These are phyloP conservation scores for Papilio machaon DNA, from an alignment of 1,140 invertebrate species.

Conservation along the genomic window DNA sequence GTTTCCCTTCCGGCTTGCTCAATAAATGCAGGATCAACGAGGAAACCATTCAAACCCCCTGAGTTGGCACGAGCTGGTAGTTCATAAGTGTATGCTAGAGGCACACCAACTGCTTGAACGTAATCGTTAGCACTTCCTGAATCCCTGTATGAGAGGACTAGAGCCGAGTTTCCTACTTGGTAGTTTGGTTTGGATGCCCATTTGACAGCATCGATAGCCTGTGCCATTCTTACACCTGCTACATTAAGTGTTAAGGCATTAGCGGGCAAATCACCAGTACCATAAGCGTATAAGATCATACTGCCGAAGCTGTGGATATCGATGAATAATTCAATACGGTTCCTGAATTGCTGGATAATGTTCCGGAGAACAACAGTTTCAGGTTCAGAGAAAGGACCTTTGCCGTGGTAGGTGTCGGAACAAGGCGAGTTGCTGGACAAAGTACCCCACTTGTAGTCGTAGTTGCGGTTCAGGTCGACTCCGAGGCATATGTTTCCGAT, in stretches of 20 bases:
- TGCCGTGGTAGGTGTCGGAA: slow-evolving; percentile 85
- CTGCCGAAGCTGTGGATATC: slow-evolving; percentile 86
- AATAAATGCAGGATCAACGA: slow-evolving; percentile 64
- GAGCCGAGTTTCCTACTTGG: slow-evolving; percentile 40
- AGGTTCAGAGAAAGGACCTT: slow-evolving; percentile 85
- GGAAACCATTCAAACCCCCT: slow-evolving; percentile 52
- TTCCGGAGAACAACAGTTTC: slow-evolving; percentile 83
- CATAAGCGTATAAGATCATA: slow-evolving; percentile 82
- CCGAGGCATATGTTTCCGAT: slow-evolving; percentile 77
- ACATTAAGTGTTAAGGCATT: slow-evolving; percentile 54
- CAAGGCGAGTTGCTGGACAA: slow-evolving; percentile 85
- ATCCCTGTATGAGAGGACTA: slow-evolving; percentile 39
- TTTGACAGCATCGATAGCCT: slow-evolving; percentile 53
- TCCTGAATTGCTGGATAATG: slow-evolving; percentile 70
- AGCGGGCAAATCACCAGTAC: slow-evolving; percentile 49
- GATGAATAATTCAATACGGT: slow-evolving; percentile 81
- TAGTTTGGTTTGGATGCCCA: slow-evolving; percentile 44
- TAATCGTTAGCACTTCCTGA: slow-evolving; percentile 58
- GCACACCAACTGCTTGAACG: slow-evolving; percentile 76
- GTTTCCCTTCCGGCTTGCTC: slow-evolving; percentile 63
- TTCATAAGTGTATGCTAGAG: slow-evolving; percentile 87
- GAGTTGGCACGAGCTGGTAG: slow-evolving; percentile 85
- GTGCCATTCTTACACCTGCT: slow-evolving; percentile 55
- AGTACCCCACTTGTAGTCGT: slow-evolving; percentile 83
- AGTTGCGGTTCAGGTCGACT: slow-evolving; percentile 87